phyloP scores from a whole-genome alignment of 2,113 vertebrate genomes.

The Vulpes lagopus region DNA sequence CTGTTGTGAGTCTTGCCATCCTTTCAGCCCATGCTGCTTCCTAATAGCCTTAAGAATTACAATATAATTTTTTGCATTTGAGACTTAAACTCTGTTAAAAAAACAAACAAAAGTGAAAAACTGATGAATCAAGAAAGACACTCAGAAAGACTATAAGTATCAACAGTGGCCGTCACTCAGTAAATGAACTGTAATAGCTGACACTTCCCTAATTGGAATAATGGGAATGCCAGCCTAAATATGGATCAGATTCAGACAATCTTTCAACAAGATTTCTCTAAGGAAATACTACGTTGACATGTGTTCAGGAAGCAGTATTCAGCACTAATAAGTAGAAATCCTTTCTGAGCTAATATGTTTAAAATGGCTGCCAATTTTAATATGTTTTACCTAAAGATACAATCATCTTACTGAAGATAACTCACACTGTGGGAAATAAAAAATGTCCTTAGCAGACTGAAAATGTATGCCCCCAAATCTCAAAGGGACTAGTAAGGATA shows the following conservation, averaged over 20 bases:
- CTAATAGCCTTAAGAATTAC: background rate
- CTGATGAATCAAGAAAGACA: conserved; percentile 18
- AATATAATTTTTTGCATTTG: background rate
- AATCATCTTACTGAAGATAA: conserved; percentile 60
- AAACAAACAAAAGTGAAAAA: background rate
- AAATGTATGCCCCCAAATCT: conserved; percentile 55
- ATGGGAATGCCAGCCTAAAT: conserved; percentile 15
- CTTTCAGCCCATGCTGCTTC: background rate
- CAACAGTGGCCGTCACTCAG: background rate
- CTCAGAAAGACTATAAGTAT: conserved; percentile 44
- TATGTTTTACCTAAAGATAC: conserved; percentile 60
- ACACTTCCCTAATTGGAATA: conserved; percentile 61
- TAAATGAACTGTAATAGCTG: conserved; percentile 46
- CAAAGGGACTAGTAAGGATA: conserved; percentile 19
- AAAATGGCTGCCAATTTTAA: conserved; percentile 69
- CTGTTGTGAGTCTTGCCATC: background rate
- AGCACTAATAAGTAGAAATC: conserved; percentile 43
- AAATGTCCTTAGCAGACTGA: background rate
- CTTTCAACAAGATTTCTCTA: background rate
- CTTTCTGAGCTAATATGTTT: conserved; percentile 59
- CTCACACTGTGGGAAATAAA: background rate
- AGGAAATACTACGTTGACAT: background rate
- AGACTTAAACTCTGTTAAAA: background rate
- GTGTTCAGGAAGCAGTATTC: conserved; percentile 5
- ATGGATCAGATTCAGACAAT: conserved; percentile 40